Base-by-base conservation (phyloP, 2,888 invertebrate species). In the Lithosia quadra region DNA sequence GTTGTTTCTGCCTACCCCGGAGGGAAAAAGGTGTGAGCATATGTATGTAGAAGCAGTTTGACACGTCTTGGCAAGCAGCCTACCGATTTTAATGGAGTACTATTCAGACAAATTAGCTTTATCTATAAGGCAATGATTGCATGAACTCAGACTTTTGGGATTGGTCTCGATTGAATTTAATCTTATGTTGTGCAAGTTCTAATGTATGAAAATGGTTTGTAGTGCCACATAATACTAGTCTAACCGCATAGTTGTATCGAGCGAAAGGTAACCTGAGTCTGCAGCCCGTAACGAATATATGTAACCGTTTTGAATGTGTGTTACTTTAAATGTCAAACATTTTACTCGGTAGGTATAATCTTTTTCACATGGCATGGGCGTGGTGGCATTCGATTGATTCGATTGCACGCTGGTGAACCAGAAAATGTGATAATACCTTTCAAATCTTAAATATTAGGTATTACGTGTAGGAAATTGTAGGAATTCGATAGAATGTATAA, bases 251-350 rank as follows among this genome's bases (percentile, higher is more conserved):
- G 39, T 28, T 58, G 55, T 15, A 18, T n/a, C 21, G 10, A 59
- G 65, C 65, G 67, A 68, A 68, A 68, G 67, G 63, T 68, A 49
- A n/a, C 67, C 63, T 43, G 34, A 33, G 62, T 24, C 9, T 28
- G 49, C 43, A 64, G 24, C 18, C 62, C 63, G 64, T 68, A 60
- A 64, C 68, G 24, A 59, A 68, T 36, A 34, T 63, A 58, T 67
- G 63, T 63, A 58, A 68, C 59, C 59, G 59, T 63, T 53, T 36
- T 34, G n/a, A n/a, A 68, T 39, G 58, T 56, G 22, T 58, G 58
- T 58, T 58, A 58, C 39, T 18, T 68, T 64, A 64, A 68, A 68
- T 68, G 68, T 68, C 68, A 68, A 63, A 59, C 58, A 64, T 60
- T 64, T 63, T 53, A 58, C 22, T 9, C 10, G 57, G 9, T 43